Evolutionary conservation across 2,797 vertebrate species (phyloP), one percentile per base, ranked within the genome.

Genomic region (Choloepus didactylus): DNA sequence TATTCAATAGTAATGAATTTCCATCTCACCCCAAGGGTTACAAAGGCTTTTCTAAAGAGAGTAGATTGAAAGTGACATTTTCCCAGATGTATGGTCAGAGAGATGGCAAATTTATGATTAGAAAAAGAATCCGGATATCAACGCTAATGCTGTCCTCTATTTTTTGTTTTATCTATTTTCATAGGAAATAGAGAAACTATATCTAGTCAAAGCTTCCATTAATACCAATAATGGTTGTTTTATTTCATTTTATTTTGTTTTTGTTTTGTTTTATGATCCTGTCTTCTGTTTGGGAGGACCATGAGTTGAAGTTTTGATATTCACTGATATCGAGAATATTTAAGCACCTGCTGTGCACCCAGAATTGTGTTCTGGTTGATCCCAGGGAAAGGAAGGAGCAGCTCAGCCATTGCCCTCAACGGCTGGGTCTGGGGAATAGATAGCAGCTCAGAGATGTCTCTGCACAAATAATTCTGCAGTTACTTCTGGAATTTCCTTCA

Each of bases 161-260:
- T 56, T 69, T 59, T 93, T 75, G 5, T 72, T 64, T 75, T 86
- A 31, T 27, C 72, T 96, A 46, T 86, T 79, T 97, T 97, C n/a
- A 82, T 62, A 70, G 29, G 23, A 95, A 96, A 96, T 19, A 49
- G 5, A 80, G 59, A 88, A 80, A 85, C 1, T 15, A 27, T 7
- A 15, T 82, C 2, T 79, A 69, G 7, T 62, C 10, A 41, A n/a
- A 18, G 23, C 1, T 18, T 76, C 66, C 56, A 19, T 77, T 29
- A 90, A 91, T 87, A 56, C 6, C 3, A 69, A n/a, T 1, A 35
- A 21, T 35, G 56, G 2, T 7, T 82, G 21, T 6, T 0, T 14
- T 60, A 66, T 25, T 51, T 49, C 56, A 14, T 10, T 51, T 84
- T 38, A 2, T 25, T 51, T 72, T 76, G 3, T 9, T 75, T 46